These are phyloP conservation scores for Zosterops borbonicus DNA, from an alignment of 2,113 vertebrate species.

Conservation along the genomic window DNA sequence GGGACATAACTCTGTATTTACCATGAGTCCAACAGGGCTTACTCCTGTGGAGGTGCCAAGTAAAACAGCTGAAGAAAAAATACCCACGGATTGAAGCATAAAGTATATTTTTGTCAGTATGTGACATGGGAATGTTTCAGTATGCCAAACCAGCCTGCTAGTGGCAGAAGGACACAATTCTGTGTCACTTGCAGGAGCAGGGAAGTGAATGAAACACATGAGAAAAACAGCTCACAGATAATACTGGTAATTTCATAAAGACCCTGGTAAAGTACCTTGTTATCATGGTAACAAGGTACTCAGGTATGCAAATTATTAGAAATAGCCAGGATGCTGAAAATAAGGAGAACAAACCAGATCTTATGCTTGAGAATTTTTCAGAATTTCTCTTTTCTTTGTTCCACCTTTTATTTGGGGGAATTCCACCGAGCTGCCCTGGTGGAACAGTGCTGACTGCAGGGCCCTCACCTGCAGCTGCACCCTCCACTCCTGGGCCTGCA, in stretches of 20 bases:
- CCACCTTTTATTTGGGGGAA: not conserved
- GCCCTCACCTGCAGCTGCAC: not conserved
- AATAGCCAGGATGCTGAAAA: not conserved
- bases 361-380: not conserved
- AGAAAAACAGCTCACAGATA: not conserved
- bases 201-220: not conserved
- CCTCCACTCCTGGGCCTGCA: not conserved
- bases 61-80: not conserved
- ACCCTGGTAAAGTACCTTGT: not conserved
- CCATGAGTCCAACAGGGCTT: not conserved
- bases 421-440: not conserved
- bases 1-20: not conserved
- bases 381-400: not conserved
- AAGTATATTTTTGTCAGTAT: not conserved
- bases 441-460: not conserved
- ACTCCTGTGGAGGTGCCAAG: not conserved
- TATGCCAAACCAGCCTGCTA: not conserved
- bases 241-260: not conserved
- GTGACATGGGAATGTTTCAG: not conserved
- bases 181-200: not conserved
- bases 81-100: not conserved
- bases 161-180: not conserved
- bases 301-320: not conserved
- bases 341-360: not conserved
- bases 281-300: not conserved